Base-by-base conservation (phyloP, 2,888 invertebrate species). In the Matsumyia berberina region DNA sequence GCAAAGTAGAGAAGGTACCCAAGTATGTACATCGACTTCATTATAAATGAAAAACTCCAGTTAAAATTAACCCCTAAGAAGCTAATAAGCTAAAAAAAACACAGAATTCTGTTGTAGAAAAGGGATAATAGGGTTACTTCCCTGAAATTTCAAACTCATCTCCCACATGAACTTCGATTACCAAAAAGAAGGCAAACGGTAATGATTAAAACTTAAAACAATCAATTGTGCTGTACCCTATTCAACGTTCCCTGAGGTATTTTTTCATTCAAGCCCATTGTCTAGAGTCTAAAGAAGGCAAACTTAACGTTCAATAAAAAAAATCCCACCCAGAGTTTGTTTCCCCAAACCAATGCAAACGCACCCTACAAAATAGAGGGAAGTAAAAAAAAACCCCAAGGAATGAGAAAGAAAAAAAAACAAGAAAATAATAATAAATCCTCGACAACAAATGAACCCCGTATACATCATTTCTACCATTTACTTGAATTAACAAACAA, bases 401-500 rank as follows among this genome's bases (percentile, higher is more conserved):
- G n/a, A n/a, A 17, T 7, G 8, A 53, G n/a, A 53, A 24, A 64
- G 49, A 31, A 31, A 31, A 44, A 24, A 31, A 9, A 60, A 17
- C 44, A 17, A 2, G 19, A 19, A 58, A 9, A 24, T 42, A 49
- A 49, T 51, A 64, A 64, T 49, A 53, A 67, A 67, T 67, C 66
- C 37, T 39, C n/a, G 12, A 35, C 55, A 57, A 57, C 44, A 69
- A 69, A 57, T 57, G 55, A 57, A 57, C 42, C 46, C 29, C 42
- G 37, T 29, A 29, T 58, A 39, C 35, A 64, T 49, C n/a, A 15
- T 49, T 51, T 31, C 15, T n/a, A 37, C 44, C 4, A 24, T 29
- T 39, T 51, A 37, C 33, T 11, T 58, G 49, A 57, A 49, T 39
- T 49, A 57, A 49, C 24, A 60, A 77, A 77, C 35, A 58, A 42